These are phyloP conservation scores for Actenoides hombroni DNA, from an alignment of 2,113 vertebrate genomes.

Conservation along the genomic window DNA sequence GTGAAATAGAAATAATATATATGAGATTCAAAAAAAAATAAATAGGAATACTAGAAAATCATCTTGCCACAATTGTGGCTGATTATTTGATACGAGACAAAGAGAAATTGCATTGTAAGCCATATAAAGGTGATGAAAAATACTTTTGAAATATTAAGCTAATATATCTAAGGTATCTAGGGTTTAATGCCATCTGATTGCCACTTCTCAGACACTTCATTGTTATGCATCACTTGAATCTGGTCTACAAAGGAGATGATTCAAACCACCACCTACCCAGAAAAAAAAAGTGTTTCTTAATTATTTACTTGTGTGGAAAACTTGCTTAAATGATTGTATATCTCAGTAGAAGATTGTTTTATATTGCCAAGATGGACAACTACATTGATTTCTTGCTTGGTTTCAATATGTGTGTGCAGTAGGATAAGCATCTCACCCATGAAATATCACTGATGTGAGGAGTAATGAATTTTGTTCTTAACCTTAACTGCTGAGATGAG, in stretches of 20 bases:
- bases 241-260: not conserved
- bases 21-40: not conserved
- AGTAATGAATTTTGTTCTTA: not conserved
- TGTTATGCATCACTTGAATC: not conserved
- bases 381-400: not conserved
- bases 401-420: not conserved
- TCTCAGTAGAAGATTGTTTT: not conserved
- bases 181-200: not conserved
- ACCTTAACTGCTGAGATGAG: not conserved
- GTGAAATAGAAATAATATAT: constrained; percentile 31
- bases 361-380: not conserved
- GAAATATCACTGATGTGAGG: not conserved
- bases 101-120: not conserved
- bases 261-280: not conserved
- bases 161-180: not conserved
- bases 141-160: constrained; percentile 3
- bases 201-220: not conserved
- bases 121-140: not conserved
- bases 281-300: not conserved
- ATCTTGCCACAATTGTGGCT: not conserved
- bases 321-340: not conserved
- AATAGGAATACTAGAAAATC: not conserved
- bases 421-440: not conserved
- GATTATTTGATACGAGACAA: not conserved
- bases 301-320: not conserved